These are phyloP conservation scores for Cacatua alba DNA, from an alignment of 2,113 vertebrate genomes.

Conservation along the genomic window DNA sequence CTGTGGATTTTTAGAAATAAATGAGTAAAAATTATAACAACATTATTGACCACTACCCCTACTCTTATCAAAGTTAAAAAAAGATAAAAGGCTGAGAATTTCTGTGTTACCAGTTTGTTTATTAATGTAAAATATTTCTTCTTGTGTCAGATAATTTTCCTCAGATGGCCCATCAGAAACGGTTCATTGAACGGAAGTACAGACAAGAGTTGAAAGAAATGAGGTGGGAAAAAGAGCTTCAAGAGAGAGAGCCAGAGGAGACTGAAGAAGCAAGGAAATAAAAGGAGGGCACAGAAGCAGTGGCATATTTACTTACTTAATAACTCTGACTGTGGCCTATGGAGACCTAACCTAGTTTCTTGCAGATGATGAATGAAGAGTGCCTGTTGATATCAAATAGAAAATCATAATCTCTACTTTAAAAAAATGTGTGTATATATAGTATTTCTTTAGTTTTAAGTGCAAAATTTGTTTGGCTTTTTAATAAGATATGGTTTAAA, in stretches of 20 bases:
- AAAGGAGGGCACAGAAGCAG: conserved; percentile 57
- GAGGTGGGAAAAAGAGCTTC: conserved; percentile 95
- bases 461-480: conserved; percentile 34
- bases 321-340: conserved; percentile 63
- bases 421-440: neutral
- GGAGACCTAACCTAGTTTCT: conserved; percentile 71
- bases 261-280: conserved; percentile 87
- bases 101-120: conserved; percentile 57
- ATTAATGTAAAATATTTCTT: conserved; percentile 77
- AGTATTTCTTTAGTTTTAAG: conserved; percentile 14
- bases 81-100: neutral
- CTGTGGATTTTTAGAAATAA: neutral
- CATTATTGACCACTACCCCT: neutral
- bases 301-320: conserved; percentile 64
- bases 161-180: conserved; percentile 99
- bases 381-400: conserved; percentile 52
- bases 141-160: conserved; percentile 96
- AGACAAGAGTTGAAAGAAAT: conserved; percentile 98
- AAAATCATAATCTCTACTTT: conserved; percentile 36
- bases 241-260: conserved; percentile 91
- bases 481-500: conserved; percentile 20
- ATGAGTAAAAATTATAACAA: neutral
- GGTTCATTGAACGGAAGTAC: conserved; percentile 99
- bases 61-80: neutral
- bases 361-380: conserved; percentile 63